Base-by-base conservation (phyloP, 2,888 invertebrate genomes). In the Mythimna albipuncta region DNA sequence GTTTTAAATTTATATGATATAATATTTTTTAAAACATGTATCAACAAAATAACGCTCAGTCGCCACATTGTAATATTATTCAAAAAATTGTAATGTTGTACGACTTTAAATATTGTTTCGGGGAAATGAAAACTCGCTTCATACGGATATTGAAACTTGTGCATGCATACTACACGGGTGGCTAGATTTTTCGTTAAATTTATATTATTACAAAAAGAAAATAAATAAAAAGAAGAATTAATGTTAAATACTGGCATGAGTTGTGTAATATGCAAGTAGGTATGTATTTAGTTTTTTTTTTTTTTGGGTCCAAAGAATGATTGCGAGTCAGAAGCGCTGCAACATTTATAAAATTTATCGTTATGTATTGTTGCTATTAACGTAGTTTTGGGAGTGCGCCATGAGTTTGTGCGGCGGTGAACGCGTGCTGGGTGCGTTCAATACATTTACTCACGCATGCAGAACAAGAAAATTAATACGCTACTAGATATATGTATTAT, bases 391-490 rank as follows among this genome's bases (percentile, higher is more conserved):
- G 77, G 72, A 79, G 77, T 83, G 86, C 83, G 87, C 85, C 82
- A 77, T 78, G 88, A 81, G 85, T 87, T 87, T 85, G 87, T 75
- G 91, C 92, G 92, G 92, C 90, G 90, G 91, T 85, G 87, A 78
- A 82, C 77, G 77, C 79, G 87, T 85, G 83, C 77, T 81, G 87
- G 91, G 91, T 89, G 92, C 89, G 89, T 90, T 90, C 89, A 85
- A 83, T 72, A 82, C 86, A 85, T 85, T 83, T 41, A 68, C 64
- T 70, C 64, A 66, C 63, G 68, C 52, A 38, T 63, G 71, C 41
- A 68, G 52, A 72, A 50, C 41, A 71, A 61, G 62, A 63, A 57
- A 81, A 70, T 64, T 66, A 57, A 63, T 63, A 52, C 62, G 61
- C 6, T 11, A 69, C 41, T 57, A 50, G 32, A 55, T 69, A 59